Base-by-base conservation (phyloP, 1,140 invertebrate species). In the Mya arenaria region DNA sequence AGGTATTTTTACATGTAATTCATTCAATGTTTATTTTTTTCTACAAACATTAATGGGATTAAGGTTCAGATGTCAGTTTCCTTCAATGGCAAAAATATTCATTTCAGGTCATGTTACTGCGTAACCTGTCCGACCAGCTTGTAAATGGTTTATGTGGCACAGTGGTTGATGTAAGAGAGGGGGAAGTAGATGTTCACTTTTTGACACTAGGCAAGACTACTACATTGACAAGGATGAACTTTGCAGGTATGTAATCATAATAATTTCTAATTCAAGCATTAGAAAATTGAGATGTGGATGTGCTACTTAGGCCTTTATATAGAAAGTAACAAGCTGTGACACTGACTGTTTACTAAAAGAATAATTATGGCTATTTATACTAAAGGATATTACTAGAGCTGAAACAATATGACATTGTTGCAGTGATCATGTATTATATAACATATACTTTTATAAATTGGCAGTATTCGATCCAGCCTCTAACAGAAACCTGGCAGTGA, bases 51-150 rank as follows among this genome's bases (percentile, higher is more conserved):
- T 48, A 48, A 48, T 48, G 10, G 10, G 10, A n/a, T 13, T 48
- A 58, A 58, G 37, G n/a, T n/a, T n/a, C n/a, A n/a, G n/a, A n/a
- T n/a, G n/a, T n/a, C n/a, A n/a, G n/a, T n/a, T n/a, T n/a, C n/a
- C n/a, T n/a, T n/a, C n/a, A n/a, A n/a, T n/a, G n/a, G n/a, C n/a
- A n/a, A n/a, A n/a, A n/a, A n/a, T n/a, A n/a, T n/a, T n/a, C n/a
- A 65, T 65, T 71, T 71, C 41, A 13, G 41, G 68, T 30, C 55
- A 77, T 77, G 73, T 23, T 77, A 44, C 73, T 77, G 58, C 58
- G 73, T 1, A 77, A 77, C 25, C 58, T 63, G 1, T 77, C 73
- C 23, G 73, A 77, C 58, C 15, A 48, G n/a, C 15, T 77, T 23
- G 73, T 77, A 2, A 77, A 77, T 77, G 73, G 58, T 28, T 65